Base-by-base conservation (phyloP, 1,140 invertebrate species). In the Tachypleus tridentatus region DNA sequence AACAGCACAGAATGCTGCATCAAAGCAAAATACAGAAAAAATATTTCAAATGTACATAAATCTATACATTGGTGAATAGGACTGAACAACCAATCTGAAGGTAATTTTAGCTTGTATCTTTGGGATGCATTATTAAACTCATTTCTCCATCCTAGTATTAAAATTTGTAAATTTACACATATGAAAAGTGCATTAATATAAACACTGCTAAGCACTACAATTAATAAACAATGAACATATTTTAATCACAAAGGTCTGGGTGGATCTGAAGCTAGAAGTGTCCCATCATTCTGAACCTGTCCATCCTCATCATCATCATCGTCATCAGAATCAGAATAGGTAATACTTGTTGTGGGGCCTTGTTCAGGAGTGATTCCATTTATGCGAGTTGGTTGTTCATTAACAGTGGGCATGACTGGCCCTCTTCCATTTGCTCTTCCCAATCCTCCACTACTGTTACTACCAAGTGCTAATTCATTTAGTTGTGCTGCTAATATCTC, bases 201-300 rank as follows among this genome's bases (percentile, higher is more conserved):
- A 29, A 29, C 29, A 29, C 29, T 29, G 29, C 29, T 29, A 29
- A 29, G 29, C 29, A 29, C 29, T 29, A 29, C 2, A 29, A 29
- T 29, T 1, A 29, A 29, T 29, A 29, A 29, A 29, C 29, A 29
- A 29, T 29, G 29, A 29, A 29, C 29, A 29, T 29, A 29, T 29
- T 29, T 29, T 29, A 29, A 29, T 89, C 83, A 95, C 91, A 97
- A 84, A 71, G 95, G 93, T 76, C 96, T 91, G 4, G 93, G 92
- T 48, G 93, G 93, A 80, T 98, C 94, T 73, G 92, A 96, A 53
- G 94, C 94, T 5, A 97, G 81, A 50, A 97, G 79, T 2, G 94
- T 97, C 61, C 94, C 95, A 79, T 97, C 93, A 73, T 93, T 93
- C 52, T 80, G 77, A 58, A 73, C 72, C 4, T 76, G 76, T 54